Conservation (phyloP, 1,140 invertebrate species). For the Lasioglossum baleicum region DNA sequence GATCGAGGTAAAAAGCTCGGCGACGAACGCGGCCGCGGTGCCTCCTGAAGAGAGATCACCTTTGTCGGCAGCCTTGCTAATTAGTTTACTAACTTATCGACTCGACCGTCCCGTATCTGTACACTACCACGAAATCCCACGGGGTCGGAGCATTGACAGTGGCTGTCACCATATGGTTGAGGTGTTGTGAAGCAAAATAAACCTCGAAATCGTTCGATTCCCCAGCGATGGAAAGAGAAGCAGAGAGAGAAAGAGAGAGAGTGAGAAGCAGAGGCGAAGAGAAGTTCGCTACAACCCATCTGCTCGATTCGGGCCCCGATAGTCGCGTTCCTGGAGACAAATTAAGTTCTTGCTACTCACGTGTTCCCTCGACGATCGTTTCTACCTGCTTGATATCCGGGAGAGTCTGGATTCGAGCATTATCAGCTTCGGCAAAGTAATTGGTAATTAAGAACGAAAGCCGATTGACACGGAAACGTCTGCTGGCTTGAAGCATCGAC, state of each 20-base stretch:
- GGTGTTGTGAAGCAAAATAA: slow-evolving; percentile 65
- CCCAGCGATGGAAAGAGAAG: background rate
- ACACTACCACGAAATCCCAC: slow-evolving; percentile 40
- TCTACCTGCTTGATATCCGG: background rate
- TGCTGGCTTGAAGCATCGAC: background rate
- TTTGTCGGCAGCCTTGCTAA: slow-evolving; percentile 79
- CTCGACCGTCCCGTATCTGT: slow-evolving; percentile 69
- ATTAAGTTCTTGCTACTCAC: slow-evolving; percentile 75
- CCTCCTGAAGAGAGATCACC: slow-evolving; percentile 67
- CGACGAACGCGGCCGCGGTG: slow-evolving; percentile 67
- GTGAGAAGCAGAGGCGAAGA: background rate
- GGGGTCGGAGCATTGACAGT: slow-evolving; percentile 56
- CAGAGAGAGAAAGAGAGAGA: background rate
- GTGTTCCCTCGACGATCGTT: slow-evolving; percentile 22
- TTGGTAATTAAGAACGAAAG: background rate
- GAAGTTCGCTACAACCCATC: slow-evolving; percentile 52
- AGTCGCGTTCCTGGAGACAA: slow-evolving; percentile 74
- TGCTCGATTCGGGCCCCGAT: slow-evolving; percentile 69
- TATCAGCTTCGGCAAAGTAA: slow-evolving; percentile 15
- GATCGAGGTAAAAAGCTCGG: slow-evolving; percentile 72
- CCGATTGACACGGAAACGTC: background rate
- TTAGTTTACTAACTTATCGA: slow-evolving; percentile 81
- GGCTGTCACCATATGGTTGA: slow-evolving; percentile 67
- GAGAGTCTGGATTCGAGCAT: slow-evolving; percentile 6
- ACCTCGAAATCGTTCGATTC: slow-evolving; percentile 54